Base-by-base conservation (phyloP, 2,797 vertebrate genomes). In the Falco berigora region DNA sequence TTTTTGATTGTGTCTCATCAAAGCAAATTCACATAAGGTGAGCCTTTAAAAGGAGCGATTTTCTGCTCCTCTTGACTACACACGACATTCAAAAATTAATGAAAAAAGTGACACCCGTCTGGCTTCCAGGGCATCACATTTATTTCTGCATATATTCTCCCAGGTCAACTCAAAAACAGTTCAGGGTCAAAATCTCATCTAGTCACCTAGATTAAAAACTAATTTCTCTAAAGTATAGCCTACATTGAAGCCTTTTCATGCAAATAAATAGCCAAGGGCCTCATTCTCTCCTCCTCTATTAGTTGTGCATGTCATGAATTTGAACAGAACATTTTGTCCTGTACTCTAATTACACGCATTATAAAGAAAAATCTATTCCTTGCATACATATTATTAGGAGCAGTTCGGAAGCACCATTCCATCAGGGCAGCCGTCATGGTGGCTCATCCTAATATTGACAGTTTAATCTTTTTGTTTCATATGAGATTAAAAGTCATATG, bases 161-260 rank as follows among this genome's bases (percentile, higher is more conserved):
- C 96, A 97, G 98, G 98, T 98, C 98, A 98, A 98, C 97, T 97
- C 90, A 97, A 96, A 97, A 98, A 97, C 97, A 98, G 97, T 97
- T 98, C 96, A 94, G 98, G 98, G 98, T 99, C 98, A 98, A 98
- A 99, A 98, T 98, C 98, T 99, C 98, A 99, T 99, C 98, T 98
- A 98, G 98, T 98, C 98, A 96, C 97, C 92, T 97, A 99, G 98
- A 99, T 99, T 99, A 99, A 99, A 99, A 99, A 98, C 98, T 98
- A 98, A 99, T 99, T 98, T 99, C 98, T 99, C 98, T 97, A 97
- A 98, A 97, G 97, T 96, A 97, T 95, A 66, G 96, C 94, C 78
- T 96, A 98, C 98, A 98, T 98, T 98, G 98, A 98, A 98, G 98
- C 97, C 94, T 99, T 98, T 98, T 97, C 98, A 98, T 99, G 98